Conservation (phyloP, 2,888 invertebrate genomes). For the Uloborus plumipes region DNA sequence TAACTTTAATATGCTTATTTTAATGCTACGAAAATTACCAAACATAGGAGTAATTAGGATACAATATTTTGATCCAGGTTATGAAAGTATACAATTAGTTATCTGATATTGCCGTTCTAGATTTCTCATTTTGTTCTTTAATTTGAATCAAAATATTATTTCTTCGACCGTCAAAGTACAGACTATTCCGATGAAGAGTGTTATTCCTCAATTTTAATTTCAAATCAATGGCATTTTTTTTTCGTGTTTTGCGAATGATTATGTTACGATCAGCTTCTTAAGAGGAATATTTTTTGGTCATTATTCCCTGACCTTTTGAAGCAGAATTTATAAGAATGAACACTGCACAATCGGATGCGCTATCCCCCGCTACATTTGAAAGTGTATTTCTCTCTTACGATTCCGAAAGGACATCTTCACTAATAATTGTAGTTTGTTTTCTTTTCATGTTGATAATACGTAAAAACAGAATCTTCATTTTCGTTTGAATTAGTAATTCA, state of each 20-base stretch:
- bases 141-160: not conserved
- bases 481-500: not conserved
- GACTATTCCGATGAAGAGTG: not conserved
- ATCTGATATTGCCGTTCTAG: too few relatives aligned
- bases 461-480: not conserved
- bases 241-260: not conserved
- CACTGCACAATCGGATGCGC: not conserved
- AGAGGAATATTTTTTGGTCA: not conserved
- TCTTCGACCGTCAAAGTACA: not conserved
- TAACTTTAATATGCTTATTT: too few relatives aligned
- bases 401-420: conserved; percentile 5
- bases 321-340: conserved; percentile 17
- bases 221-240: not conserved
- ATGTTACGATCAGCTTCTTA: not conserved
- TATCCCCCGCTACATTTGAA: conserved; percentile 14
- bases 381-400: too few relatives aligned
- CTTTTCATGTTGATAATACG: not conserved
- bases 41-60: too few relatives aligned
- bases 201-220: not conserved
- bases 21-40: too few relatives aligned
- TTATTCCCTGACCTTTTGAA: conserved; percentile 13
- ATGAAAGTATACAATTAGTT: too few relatives aligned
- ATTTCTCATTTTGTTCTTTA: not conserved
- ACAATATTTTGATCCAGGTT: too few relatives aligned
- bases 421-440: conserved; percentile 9